Conservation (phyloP, 2,797 vertebrate species). For the Acanthurus tractus region DNA sequence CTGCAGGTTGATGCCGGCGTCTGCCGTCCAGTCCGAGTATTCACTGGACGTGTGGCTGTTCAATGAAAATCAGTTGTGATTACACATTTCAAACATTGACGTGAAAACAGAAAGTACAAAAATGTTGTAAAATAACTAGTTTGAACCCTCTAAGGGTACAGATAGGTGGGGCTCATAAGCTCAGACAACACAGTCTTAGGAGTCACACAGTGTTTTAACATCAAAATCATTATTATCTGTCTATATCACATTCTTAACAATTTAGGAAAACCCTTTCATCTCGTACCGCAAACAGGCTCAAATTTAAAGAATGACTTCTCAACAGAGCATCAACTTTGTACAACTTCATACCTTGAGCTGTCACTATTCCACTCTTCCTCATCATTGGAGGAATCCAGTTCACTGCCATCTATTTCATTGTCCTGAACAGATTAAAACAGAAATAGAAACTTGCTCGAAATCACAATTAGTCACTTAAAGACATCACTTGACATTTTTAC, state of each 20-base stretch:
- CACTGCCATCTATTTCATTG: slow-evolving; percentile 84
- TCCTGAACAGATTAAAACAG: slow-evolving; percentile 71
- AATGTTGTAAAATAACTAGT: neutral
- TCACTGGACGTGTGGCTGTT: slow-evolving; percentile 92
- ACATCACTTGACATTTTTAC: neutral
- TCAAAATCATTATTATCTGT: neutral
- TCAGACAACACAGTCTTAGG: slow-evolving; percentile 17
- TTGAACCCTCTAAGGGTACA: slow-evolving; percentile 37
- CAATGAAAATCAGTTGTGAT: slow-evolving; percentile 28
- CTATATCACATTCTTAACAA: neutral
- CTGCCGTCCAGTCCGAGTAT: slow-evolving; percentile 96
- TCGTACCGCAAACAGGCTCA: slow-evolving; percentile 35
- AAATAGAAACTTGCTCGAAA: neutral
- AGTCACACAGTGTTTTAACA: slow-evolving; percentile 13
- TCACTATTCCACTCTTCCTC: slow-evolving; percentile 96
- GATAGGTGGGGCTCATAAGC: slow-evolving; percentile 13
- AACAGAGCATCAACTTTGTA: neutral
- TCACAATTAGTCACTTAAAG: rapidly evolving
- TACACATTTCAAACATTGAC: neutral
- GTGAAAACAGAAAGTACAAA: neutral
- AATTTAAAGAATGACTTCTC: neutral
- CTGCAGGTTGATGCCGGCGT: slow-evolving; percentile 92
- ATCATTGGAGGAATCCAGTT: slow-evolving; percentile 87
- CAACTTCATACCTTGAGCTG: slow-evolving; percentile 89
- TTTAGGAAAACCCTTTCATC: slow-evolving; percentile 5